Evolutionary conservation across 92 coral and sea anemone genomes (phyloP).

Genomic region (Hydrozoanthus gracilis): DNA sequence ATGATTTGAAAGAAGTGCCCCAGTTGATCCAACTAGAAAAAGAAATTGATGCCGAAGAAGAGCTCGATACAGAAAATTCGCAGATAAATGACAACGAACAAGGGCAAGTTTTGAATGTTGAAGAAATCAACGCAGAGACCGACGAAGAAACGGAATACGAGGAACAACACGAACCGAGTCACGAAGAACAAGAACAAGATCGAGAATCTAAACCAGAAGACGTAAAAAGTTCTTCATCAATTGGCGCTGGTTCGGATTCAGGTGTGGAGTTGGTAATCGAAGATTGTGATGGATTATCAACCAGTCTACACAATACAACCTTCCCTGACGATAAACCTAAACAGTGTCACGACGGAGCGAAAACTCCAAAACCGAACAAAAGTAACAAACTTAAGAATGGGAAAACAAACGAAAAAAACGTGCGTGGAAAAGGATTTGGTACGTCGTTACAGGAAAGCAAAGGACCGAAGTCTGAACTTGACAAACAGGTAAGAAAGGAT

Average conservation of each 20-base stretch:
- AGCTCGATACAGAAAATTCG: slow-evolving; percentile 53
- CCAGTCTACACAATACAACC: slow-evolving; percentile 68
- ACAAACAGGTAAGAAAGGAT: slow-evolving; percentile 78
- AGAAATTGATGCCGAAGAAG: slow-evolving; percentile 96
- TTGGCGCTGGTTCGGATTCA: slow-evolving; percentile 78
- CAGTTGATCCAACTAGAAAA: slow-evolving; percentile 89
- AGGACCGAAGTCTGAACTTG: slow-evolving; percentile 90
- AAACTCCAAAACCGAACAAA: slow-evolving; percentile 44
- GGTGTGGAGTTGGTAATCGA: slow-evolving; percentile 88
- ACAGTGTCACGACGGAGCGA: slow-evolving; percentile 12
- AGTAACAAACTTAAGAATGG: slow-evolving; percentile 45
- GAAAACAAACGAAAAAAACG: slow-evolving; percentile 29
- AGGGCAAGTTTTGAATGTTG: slow-evolving; percentile 67
- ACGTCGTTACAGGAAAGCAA: slow-evolving; percentile 72
- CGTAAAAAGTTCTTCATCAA: slow-evolving; percentile 20
- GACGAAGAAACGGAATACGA: slow-evolving; percentile 51
- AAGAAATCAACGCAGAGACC: slow-evolving; percentile 47
- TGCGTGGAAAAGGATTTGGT: neutral
- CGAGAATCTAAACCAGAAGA: slow-evolving; percentile 21
- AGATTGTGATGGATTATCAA: slow-evolving; percentile 69
- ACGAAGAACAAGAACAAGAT: slow-evolving; percentile 42
- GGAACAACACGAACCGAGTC: slow-evolving; percentile 44
- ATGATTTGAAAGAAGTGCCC: slow-evolving; percentile 84
- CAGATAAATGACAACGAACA: slow-evolving; percentile 54
- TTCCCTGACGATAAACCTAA: slow-evolving; percentile 43